Conservation (phyloP, 2,797 vertebrate species). For the Hapalemur alaotrensis region DNA sequence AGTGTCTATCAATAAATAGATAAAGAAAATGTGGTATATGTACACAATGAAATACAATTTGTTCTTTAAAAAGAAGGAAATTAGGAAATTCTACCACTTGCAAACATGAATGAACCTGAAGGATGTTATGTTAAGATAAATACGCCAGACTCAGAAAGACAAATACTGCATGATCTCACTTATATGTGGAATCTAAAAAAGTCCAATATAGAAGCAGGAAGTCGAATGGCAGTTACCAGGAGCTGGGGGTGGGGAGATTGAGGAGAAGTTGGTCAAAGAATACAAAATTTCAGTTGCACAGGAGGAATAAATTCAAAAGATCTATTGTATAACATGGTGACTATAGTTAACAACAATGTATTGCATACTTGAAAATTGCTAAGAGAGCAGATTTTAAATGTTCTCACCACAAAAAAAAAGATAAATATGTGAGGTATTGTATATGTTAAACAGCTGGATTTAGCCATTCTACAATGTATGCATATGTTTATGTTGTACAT, state of each 20-base stretch:
- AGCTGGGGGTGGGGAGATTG: not conserved
- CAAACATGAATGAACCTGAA: not conserved
- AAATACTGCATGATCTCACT: not conserved
- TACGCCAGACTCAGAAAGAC: not conserved
- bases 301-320: not conserved
- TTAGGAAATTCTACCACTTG: not conserved
- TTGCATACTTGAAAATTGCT: not conserved
- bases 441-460: not conserved
- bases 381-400: not conserved
- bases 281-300: not conserved
- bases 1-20: not conserved
- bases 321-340: not conserved
- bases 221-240: not conserved
- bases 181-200: not conserved
- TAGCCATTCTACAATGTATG: not conserved
- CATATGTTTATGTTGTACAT: not conserved
- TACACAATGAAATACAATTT: not conserved
- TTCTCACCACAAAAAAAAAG: not conserved
- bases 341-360: not conserved
- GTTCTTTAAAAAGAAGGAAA: not conserved
- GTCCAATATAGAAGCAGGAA: not conserved
- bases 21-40: not conserved
- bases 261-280: not conserved
- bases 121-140: not conserved
- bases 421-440: not conserved